A percentile compares a stretch with the other conserved stretches of the same genome.
phyloP scores from a whole-genome alignment of 2,113 vertebrate genomes.

The Oceanodroma tethys region DNA sequence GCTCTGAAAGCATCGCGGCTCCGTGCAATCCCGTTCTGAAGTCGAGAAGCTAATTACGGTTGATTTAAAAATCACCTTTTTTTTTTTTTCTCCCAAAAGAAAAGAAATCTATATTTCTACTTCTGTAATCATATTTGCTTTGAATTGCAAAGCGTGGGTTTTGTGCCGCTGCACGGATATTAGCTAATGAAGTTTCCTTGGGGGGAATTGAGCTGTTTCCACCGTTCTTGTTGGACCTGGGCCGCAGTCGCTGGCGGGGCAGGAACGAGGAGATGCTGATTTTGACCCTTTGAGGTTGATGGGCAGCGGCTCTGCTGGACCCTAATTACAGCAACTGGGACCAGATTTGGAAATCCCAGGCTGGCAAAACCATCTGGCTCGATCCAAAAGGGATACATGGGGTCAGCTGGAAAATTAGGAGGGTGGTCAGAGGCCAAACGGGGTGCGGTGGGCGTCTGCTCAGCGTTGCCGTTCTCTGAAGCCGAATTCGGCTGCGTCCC shows the following conservation, averaged over 20 bases:
- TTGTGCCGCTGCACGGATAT: fast-evolving
- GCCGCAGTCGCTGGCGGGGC: fast-evolving
- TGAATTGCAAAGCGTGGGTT: background rate
- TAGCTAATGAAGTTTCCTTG: background rate
- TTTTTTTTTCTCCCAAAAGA: too few species aligned
- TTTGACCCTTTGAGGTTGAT: background rate
- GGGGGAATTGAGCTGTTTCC: background rate
- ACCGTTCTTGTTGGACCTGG: fast-evolving
- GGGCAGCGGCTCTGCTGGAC: background rate
- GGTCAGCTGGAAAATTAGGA: background rate
- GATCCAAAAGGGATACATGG: background rate
- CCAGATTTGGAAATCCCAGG: background rate
- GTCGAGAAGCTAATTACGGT: fast-evolving
- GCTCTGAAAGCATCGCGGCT: background rate
- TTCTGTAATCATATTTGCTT: background rate
- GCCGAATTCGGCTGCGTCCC: background rate
- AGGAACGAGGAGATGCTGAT: background rate
- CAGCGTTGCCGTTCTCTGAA: fast-evolving
- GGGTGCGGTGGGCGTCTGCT: fast-evolving
- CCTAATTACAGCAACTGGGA: background rate
- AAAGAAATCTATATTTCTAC: background rate
- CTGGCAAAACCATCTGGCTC: background rate
- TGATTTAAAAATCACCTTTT: background rate
- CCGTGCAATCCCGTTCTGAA: fast-evolving
- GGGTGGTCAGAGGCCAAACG: background rate